Base-by-base conservation (phyloP, 1,140 invertebrate species). In the Drosophila rhopaloa region DNA sequence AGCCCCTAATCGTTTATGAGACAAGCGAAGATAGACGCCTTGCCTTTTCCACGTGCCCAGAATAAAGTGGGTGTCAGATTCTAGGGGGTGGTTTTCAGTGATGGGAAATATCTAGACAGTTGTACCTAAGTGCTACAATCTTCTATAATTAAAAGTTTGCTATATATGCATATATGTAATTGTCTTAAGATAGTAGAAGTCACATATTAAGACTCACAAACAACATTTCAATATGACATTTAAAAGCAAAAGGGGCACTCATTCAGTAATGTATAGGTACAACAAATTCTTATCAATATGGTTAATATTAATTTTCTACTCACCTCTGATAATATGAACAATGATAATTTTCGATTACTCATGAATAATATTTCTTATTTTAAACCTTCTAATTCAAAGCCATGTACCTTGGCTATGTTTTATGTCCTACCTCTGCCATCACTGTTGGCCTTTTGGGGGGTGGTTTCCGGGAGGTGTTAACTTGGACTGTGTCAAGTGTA, bases 401-500 rank as follows among this genome's bases (percentile, higher is more conserved):
- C 10, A 4, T 32, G 5, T n/a, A 16, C 56, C 41, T 1, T 10
- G 0, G 24, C 4, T 24, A 4, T 24, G 24, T 4, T 14, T 57
- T 41, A 19, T 19, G 19, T 46, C 10, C 10, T 53, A 19, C 19
- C 38, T 51, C 13, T 29, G 46, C 9, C 65, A 66, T 27, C 65
- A 44, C 65, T 53, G 48, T 9, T 29, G 27, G 24, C n/a, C 6
- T 5, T 27, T 37, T 24, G 16, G 50, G 62, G 50, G 50, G 27
- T 35, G 63, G 38, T 47, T 27, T n/a, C 41, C 43, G 51, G 50
- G 37, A 56, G 60, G 65, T 66, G 65, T 66, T 65, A 70, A 35
- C 67, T 37, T 67, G 63, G 50, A 70, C 67, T 57, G 67, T 71
- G 67, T 71, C 63, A 68, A 71, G 67, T 68, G 50, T 68, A 71